Percentiles rank a stretch among this genome's conserved stretches.
phyloP scores from a whole-genome alignment of 2,888 invertebrate genomes.

The Caenorhabditis sp. region DNA sequence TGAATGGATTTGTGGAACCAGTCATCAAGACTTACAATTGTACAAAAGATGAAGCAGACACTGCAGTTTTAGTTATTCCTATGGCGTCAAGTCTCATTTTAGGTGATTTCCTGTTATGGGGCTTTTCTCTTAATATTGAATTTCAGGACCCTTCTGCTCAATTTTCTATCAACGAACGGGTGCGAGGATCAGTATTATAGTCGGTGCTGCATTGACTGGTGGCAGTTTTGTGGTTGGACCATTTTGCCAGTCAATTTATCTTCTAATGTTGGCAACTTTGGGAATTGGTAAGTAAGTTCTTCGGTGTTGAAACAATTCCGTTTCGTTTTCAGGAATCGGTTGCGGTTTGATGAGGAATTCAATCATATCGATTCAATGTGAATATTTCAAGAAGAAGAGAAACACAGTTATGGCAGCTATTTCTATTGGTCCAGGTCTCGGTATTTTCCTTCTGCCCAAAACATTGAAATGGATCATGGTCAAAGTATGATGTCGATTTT shows the following conservation, averaged over 20 bases:
- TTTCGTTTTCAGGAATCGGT: conserved; percentile 63
- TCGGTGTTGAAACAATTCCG: not conserved
- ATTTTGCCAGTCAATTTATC: conserved; percentile 63
- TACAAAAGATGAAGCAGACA: conserved; percentile 69
- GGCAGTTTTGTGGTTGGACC: conserved; percentile 69
- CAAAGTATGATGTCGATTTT: conserved; percentile 39
- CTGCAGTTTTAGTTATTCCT: conserved; percentile 70
- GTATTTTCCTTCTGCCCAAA: conserved; percentile 71
- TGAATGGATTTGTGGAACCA: conserved; percentile 73
- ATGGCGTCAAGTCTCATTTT: conserved; percentile 69
- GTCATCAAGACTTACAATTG: conserved; percentile 66
- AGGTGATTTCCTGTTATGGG: conserved; percentile 38
- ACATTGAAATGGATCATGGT: conserved; percentile 64
- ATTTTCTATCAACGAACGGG: conserved; percentile 70
- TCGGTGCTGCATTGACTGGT: conserved; percentile 60
- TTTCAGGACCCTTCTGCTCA: conserved; percentile 71
- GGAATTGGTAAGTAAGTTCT: conserved; percentile 50
- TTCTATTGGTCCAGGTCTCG: conserved; percentile 73
- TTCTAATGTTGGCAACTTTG: conserved; percentile 64
- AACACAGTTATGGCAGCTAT: conserved; percentile 69
- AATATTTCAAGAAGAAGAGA: conserved; percentile 70
- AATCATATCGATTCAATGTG: conserved; percentile 74
- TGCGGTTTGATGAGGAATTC: conserved; percentile 74
- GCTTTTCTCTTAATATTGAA: too few relatives aligned
- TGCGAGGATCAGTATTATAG: conserved; percentile 66